A percentile compares a stretch with the other conserved stretches of the same genome.
Conservation (phyloP, 2,797 vertebrate species). For the Natrix natrix region DNA sequence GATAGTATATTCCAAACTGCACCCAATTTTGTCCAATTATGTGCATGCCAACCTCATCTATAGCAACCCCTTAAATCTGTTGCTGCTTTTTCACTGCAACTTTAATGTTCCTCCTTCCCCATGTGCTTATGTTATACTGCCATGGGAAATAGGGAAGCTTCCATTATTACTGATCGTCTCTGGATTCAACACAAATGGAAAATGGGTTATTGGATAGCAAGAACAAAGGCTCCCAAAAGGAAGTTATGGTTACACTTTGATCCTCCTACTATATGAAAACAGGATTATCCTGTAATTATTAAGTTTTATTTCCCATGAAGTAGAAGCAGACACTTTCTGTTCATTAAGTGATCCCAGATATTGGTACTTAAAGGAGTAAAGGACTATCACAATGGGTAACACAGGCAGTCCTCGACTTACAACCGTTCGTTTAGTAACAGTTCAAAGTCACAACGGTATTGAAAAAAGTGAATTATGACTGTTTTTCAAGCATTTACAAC, state of each 20-base stretch:
- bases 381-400: not conserved
- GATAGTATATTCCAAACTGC: not conserved
- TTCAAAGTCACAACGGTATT: no score
- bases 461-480: not conserved
- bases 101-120: not conserved
- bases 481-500: not conserved
- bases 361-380: not conserved
- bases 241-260: not conserved
- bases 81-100: not conserved
- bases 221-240: not conserved
- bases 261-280: not conserved
- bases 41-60: not conserved
- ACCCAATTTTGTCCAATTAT: not conserved
- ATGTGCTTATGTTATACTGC: not conserved
- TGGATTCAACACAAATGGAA: not conserved
- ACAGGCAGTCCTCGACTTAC: no score
- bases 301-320: not conserved
- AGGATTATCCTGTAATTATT: not conserved
- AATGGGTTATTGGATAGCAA: not conserved
- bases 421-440: no score
- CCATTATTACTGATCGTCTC: not conserved
- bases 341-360: not conserved
- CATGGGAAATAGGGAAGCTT: not conserved
- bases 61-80: not conserved
- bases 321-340: not conserved